Evolutionary conservation across 2,797 vertebrate genomes (phyloP), one percentile per base, ranked within the genome.

Genomic region (Scarus forsteni): DNA sequence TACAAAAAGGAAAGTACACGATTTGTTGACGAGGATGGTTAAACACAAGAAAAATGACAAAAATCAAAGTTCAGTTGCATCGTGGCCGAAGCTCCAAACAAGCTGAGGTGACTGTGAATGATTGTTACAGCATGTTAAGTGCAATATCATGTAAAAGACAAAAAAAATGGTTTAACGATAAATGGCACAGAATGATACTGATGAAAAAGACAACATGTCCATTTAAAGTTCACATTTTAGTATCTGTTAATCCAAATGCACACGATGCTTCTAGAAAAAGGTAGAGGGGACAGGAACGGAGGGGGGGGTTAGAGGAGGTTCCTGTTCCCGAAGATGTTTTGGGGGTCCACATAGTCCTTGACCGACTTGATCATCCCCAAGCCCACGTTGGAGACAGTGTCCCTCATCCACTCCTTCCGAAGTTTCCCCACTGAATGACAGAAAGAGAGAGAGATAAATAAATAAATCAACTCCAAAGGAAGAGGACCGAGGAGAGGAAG

Each of bases 311-410:
- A 99, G 95, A 99, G 96, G 93, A 99, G 97, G 87, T 99, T 99
- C 91, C 96, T 93, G 94, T 95, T 99, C 93, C 98, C 98, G 82
- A 99, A 99, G 93, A 99, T 97, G 92, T 99, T 99, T 65, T 94
- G 91, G 71, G 98, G 98, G 88, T 99, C 98, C 91, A 99, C 95
- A 15, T 95, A 99, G 78, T 98, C 96, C 88, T 99, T 99, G 88
- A 99, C 94, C 40, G 98, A 99, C 92, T 95, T 95, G 79, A 99
- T 95, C 96, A 99, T 98, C 80, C 98, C 98, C 72, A 98, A 71
- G 82, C 98, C 98, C 74, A 99, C 97, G n/a, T 91, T 92, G 69
- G 98, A 99, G 90, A 99, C 85, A 60, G 93, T 94, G 78, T 98
- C 96, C 85, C 95, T 96, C 95, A 99, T 95, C 98, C 98, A 99